Conservation (phyloP, 2,797 vertebrate species). For the Graptemys geographica region DNA sequence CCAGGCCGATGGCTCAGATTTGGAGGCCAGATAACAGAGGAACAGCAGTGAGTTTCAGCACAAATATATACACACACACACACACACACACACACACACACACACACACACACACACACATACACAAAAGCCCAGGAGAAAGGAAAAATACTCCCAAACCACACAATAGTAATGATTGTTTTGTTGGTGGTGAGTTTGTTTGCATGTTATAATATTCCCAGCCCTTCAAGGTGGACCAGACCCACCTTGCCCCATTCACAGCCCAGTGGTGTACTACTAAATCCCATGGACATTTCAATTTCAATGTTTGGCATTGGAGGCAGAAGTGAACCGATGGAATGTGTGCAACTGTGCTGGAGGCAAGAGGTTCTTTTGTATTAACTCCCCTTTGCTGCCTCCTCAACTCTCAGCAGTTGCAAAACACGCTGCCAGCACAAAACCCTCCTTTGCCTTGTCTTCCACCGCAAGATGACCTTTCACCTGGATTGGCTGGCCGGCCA, state of each 20-base stretch:
- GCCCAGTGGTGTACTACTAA: background rate
- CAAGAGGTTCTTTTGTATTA: background rate
- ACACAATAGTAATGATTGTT: background rate
- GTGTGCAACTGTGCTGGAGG: background rate
- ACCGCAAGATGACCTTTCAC: background rate
- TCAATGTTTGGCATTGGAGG: background rate
- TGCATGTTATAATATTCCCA: background rate
- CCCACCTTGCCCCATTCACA: background rate
- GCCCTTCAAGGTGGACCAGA: accelerated
- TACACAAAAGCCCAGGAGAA: background rate
- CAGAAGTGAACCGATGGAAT: background rate
- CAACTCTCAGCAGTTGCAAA: background rate
- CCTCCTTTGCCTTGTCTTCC: accelerated
- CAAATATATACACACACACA: too few relatives aligned
- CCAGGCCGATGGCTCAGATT: background rate
- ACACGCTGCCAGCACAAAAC: background rate
- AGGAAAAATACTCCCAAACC: background rate
- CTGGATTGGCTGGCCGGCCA: background rate
- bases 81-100: background rate
- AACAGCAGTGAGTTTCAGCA: background rate
- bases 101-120: background rate
- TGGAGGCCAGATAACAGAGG: background rate
- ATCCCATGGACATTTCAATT: accelerated
- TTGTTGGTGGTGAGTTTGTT: background rate
- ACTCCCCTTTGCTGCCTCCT: background rate